A percentile compares a stretch with the other conserved stretches of the same genome.
Conservation (phyloP, 2,113 vertebrate species). For the Caracal caracal region DNA sequence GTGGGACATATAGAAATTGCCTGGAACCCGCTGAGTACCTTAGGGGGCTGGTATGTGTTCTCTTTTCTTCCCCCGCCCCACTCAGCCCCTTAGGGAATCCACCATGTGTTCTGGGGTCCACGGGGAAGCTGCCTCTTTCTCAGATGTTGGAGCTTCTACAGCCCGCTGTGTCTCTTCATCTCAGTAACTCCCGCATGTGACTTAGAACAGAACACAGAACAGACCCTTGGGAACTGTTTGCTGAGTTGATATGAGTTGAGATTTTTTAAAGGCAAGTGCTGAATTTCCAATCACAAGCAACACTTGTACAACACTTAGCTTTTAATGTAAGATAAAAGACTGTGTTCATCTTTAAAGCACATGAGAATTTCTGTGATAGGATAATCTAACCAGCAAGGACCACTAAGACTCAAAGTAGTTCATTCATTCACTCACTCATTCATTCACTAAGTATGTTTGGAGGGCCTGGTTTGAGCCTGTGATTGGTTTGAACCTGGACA, state of each 20-base stretch:
- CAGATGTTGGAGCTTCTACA: neutral
- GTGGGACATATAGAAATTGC: neutral
- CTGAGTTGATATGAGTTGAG: neutral
- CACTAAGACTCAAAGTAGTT: neutral
- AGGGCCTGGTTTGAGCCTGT: neutral
- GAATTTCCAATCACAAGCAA: neutral
- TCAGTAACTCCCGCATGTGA: rapidly evolving
- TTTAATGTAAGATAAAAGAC: neutral
- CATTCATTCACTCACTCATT: neutral
- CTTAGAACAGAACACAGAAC: neutral
- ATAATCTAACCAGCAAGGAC: neutral
- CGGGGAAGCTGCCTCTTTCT: neutral
- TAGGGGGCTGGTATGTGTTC: too few species aligned
- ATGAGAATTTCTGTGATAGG: neutral
- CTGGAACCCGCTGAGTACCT: neutral
- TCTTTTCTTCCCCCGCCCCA: neutral
- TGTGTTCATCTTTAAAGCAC: neutral
- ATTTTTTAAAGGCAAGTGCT: neutral
- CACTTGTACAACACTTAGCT: neutral
- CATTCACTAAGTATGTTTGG: neutral
- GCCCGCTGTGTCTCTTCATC: neutral
- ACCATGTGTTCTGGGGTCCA: neutral
- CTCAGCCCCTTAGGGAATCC: neutral
- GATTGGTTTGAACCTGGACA: neutral
- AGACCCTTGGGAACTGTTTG: neutral